These are phyloP conservation scores for Salpingus planirostris DNA, from an alignment of 2,888 invertebrate genomes.

Conservation along the genomic window DNA sequence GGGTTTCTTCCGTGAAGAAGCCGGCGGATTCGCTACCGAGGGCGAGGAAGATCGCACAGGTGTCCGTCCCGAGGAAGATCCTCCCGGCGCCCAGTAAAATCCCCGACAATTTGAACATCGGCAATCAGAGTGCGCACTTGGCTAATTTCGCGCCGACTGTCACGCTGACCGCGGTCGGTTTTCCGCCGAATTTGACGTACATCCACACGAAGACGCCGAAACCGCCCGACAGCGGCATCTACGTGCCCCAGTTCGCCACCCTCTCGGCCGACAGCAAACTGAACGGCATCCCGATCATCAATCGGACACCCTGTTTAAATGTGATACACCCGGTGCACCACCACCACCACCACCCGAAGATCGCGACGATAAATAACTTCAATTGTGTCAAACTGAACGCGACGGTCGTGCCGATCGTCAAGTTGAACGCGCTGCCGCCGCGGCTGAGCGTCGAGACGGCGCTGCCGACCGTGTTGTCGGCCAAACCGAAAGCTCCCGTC, in stretches of 20 bases:
- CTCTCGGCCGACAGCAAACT: conserved; percentile 33
- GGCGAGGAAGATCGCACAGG: conserved; percentile 28
- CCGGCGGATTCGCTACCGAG: conserved; percentile 18
- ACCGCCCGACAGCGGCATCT: conserved; percentile 33
- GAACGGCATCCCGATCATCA: conserved; percentile 35
- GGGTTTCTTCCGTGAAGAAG: conserved; percentile 37
- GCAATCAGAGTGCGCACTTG: conserved; percentile 20
- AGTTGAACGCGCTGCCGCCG: conserved; percentile 37
- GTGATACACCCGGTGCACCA: conserved; percentile 36
- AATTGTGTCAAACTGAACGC: conserved; percentile 41
- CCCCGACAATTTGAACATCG: conserved; percentile 27
- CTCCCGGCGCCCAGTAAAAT: conserved; percentile 39
- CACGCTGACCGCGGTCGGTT: conserved; percentile 36
- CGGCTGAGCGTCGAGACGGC: conserved; percentile 37
- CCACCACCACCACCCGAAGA: no score
- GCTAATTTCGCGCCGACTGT: conserved; percentile 35
- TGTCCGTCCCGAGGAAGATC: conserved; percentile 38
- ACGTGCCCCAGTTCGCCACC: conserved; percentile 36
- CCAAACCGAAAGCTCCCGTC: conserved; percentile 21
- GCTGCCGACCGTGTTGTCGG: conserved; percentile 36
- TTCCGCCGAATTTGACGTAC: conserved; percentile 38
- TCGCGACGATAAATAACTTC: conserved; percentile 36
- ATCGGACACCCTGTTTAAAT: conserved; percentile 35
- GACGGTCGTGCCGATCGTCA: conserved; percentile 43
- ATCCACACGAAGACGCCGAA: conserved; percentile 39